A percentile compares a stretch with the other conserved stretches of the same genome.
phyloP scores from a whole-genome alignment of 37 sponge, comb jelly and placozoan species.

The Ephydatia muelleri region DNA sequence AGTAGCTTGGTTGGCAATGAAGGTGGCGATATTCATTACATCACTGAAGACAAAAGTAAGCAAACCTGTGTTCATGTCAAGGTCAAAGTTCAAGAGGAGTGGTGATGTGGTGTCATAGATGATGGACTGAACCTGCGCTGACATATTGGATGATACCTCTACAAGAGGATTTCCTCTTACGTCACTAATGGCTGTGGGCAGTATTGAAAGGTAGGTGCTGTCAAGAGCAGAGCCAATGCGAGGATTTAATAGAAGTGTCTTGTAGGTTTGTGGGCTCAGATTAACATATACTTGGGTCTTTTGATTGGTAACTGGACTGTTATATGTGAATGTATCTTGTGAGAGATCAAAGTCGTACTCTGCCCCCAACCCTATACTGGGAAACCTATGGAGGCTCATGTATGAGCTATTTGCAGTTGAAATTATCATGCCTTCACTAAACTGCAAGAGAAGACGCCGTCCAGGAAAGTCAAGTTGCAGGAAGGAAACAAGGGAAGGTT shows the following conservation, averaged over 20 bases:
- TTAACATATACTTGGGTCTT: slow-evolving; percentile 31
- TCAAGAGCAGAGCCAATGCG: slow-evolving; percentile 34
- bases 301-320: slow-evolving; percentile 32
- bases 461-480: slow-evolving; percentile 45
- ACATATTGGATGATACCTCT: slow-evolving; percentile 13
- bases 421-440: slow-evolving; percentile 80
- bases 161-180: slow-evolving; percentile 76
- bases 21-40: slow-evolving; percentile 67
- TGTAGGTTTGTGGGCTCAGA: slow-evolving; percentile 68
- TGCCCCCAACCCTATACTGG: not conserved
- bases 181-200: slow-evolving; percentile 52
- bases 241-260: slow-evolving; percentile 41
- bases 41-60: slow-evolving; percentile 80
- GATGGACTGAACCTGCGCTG: slow-evolving; percentile 17
- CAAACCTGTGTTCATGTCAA: slow-evolving; percentile 73
- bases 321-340: slow-evolving; percentile 64
- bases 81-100: slow-evolving; percentile 55
- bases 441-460: slow-evolving; percentile 45
- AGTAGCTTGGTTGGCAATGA: slow-evolving; percentile 53
- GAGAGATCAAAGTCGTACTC: slow-evolving; percentile 51
- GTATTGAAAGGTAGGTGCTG: slow-evolving; percentile 53
- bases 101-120: slow-evolving; percentile 50
- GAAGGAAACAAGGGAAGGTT: slow-evolving; percentile 67
- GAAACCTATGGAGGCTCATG: slow-evolving; percentile 59
- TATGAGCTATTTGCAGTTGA: slow-evolving; percentile 35